Evolutionary conservation across 2,113 vertebrate species (phyloP).

Genomic region (Neolamprologus variostigma): DNA sequence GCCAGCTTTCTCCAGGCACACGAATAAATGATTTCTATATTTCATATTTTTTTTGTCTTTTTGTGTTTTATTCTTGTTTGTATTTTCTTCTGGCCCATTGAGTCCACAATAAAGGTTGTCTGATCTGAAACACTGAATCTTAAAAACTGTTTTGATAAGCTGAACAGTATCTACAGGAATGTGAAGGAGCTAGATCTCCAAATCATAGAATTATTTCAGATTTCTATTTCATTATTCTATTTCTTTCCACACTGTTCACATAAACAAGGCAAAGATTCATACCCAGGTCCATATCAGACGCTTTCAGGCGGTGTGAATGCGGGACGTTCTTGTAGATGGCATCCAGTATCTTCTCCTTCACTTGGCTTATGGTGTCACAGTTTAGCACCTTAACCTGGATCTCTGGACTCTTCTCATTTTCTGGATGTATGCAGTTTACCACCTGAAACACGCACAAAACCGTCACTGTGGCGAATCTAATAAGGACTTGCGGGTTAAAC

Average conservation of each 20-base stretch:
- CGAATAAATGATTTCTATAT: not conserved
- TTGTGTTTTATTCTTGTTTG: not conserved
- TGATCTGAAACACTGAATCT: not conserved
- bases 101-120: not conserved
- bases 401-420: conserved; percentile 90
- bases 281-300: conserved; percentile 97
- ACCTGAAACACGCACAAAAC: conserved; percentile 70
- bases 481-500: not conserved
- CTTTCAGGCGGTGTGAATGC: conserved; percentile 92
- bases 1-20: not conserved
- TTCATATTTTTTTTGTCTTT: not conserved
- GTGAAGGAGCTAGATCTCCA: not conserved
- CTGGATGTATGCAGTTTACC: conserved; percentile 92
- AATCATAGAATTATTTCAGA: not conserved
- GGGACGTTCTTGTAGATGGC: conserved; percentile 98
- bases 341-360: conserved; percentile 97
- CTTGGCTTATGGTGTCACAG: conserved; percentile 96
- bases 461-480: not conserved
- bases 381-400: conserved; percentile 95
- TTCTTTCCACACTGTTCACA: not conserved
- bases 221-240: not conserved
- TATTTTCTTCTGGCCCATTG: not conserved
- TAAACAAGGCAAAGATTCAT: conserved; percentile 6
- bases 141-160: not conserved
- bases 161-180: not conserved